Evolutionary conservation across 2,113 vertebrate species (phyloP).

Genomic region (Larimichthys crocea): DNA sequence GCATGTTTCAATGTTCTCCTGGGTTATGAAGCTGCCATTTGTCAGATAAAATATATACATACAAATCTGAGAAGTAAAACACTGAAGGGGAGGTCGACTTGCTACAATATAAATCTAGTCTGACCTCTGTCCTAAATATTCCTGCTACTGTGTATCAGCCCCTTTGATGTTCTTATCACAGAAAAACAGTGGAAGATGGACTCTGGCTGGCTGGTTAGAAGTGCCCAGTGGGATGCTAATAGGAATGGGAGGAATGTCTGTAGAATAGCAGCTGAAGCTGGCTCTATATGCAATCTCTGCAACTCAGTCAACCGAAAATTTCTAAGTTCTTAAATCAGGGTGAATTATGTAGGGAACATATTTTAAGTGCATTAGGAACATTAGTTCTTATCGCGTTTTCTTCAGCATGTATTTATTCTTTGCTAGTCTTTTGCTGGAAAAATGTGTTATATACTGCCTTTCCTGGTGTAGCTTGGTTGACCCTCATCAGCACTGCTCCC

Average conservation of each 20-base stretch:
- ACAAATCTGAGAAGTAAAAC: slow-evolving; percentile 27
- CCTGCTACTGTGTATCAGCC: slow-evolving; percentile 39
- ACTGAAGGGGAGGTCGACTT: slow-evolving; percentile 1
- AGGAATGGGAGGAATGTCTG: slow-evolving; percentile 79
- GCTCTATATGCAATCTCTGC: slow-evolving; percentile 5
- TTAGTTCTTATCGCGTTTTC: neutral
- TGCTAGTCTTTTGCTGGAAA: neutral
- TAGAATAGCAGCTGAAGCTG: slow-evolving; percentile 53
- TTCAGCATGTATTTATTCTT: neutral
- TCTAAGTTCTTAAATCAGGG: neutral
- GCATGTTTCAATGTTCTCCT: slow-evolving; percentile 14
- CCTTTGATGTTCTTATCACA: slow-evolving; percentile 75
- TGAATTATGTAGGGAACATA: neutral
- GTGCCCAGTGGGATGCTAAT: slow-evolving; percentile 61
- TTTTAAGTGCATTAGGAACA: neutral
- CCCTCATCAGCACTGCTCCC: neutral
- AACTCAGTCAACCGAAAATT: neutral
- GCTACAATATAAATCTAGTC: slow-evolving; percentile 32
- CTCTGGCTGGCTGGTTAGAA: slow-evolving; percentile 42
- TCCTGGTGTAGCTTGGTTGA: neutral
- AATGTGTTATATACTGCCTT: neutral
- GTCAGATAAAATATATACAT: slow-evolving; percentile 9
- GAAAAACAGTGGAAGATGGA: slow-evolving; percentile 53
- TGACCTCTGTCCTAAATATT: slow-evolving; percentile 73
- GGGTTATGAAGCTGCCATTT: slow-evolving; percentile 11